A percentile compares a stretch with the other conserved stretches of the same genome.
These are phyloP conservation scores for Hydra vulgaris DNA, from an alignment of 30 jellyfish, hydroid and myxozoan species.

Conservation along the genomic window DNA sequence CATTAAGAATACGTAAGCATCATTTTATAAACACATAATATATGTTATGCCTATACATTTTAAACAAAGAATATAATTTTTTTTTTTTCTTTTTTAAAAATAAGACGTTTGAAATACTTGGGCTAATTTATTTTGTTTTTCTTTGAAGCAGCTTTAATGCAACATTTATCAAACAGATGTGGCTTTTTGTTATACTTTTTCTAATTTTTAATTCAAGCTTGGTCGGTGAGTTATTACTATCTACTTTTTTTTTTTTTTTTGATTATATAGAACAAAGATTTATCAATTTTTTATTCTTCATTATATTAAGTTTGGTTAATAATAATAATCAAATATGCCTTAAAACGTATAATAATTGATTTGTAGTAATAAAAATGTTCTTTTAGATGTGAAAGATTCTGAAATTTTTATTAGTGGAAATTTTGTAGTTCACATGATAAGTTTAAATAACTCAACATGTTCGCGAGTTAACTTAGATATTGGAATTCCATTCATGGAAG, in stretches of 20 bases:
- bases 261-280: no score
- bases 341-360: neutral
- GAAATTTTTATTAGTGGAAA: neutral
- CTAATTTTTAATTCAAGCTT: neutral
- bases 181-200: neutral
- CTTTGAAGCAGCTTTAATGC: neutral
- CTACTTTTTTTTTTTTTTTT: no score
- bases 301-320: neutral
- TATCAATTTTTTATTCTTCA: no score
- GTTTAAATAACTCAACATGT: slow-evolving; percentile 4
- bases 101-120: neutral
- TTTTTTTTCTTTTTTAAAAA: no score
- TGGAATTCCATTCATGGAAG: slow-evolving; percentile 24
- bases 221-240: neutral
- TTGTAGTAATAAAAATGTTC: neutral
- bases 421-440: slow-evolving; percentile 14
- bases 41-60: no score
- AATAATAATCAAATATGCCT: neutral
- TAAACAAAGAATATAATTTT: no score
- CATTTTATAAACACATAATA: no score
- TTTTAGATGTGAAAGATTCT: neutral
- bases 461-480: slow-evolving; percentile 4
- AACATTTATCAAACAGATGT: neutral
- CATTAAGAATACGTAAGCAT: no score
- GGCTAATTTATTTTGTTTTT: no score